Conservation (phyloP, 92 coral and sea anemone genomes). For the Zoanthus solanderi region DNA sequence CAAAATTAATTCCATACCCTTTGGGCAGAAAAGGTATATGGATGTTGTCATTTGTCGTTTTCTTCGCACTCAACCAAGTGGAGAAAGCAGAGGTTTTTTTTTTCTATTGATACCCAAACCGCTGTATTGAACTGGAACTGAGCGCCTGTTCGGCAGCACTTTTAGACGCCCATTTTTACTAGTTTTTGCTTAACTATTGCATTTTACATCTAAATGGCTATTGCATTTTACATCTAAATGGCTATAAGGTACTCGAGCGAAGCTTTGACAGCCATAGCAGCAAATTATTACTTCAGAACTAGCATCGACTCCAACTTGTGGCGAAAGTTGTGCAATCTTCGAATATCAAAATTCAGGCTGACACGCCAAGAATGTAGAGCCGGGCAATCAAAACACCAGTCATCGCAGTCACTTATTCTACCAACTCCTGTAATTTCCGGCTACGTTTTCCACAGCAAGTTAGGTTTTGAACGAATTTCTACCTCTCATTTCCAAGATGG, state of each 20-base stretch:
- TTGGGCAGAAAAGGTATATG: no score
- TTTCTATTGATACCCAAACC: no score
- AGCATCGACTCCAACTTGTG: constrained; percentile 17
- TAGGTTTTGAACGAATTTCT: constrained; percentile 13
- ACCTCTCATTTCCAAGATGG: constrained; percentile 27
- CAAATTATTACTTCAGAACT: constrained; percentile 19
- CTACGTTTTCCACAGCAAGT: constrained; percentile 25
- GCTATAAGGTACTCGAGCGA: constrained; percentile 34
- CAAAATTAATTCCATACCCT: constrained; percentile 25
- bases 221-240: constrained; percentile 13
- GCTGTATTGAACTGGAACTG: no score
- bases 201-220: not conserved
- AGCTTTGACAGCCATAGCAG: constrained; percentile 22
- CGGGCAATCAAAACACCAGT: constrained; percentile 18
- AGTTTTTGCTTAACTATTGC: constrained; percentile 18
- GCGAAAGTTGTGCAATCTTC: constrained; percentile 23
- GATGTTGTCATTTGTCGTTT: no score
- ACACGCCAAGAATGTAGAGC: constrained; percentile 25
- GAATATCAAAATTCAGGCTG: constrained; percentile 29
- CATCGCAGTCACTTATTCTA: constrained; percentile 22
- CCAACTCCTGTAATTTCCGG: constrained; percentile 26
- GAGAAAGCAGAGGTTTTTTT: no score
- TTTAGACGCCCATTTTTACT: no score
- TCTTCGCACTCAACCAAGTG: no score
- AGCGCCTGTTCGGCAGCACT: no score